These are phyloP conservation scores for Myrmecophaga tridactyla DNA, from an alignment of 2,113 vertebrate genomes.

Conservation along the genomic window DNA sequence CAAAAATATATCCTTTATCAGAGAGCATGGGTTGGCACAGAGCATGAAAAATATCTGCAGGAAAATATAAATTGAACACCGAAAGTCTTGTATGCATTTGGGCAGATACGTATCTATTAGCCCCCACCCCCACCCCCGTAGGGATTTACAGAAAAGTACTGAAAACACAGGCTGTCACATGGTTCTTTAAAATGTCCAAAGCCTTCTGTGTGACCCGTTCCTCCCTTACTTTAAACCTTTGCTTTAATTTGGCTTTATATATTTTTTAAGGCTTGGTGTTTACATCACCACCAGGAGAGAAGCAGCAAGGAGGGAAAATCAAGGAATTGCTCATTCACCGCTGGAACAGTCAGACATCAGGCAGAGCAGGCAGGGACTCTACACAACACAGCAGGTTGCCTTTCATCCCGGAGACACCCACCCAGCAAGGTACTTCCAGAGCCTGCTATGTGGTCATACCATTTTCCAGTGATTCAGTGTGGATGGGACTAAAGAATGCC, in stretches of 20 bases:
- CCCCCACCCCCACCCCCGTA: too few relatives aligned
- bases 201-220: neutral
- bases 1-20: neutral
- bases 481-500: neutral
- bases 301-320: neutral
- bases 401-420: neutral
- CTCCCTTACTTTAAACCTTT: neutral
- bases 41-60: neutral
- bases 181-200: neutral
- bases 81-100: neutral
- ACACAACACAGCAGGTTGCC: neutral
- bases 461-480: neutral
- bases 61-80: neutral
- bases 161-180: neutral
- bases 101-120: neutral
- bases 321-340: neutral
- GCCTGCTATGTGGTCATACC: neutral
- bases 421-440: neutral
- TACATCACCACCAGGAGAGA: neutral
- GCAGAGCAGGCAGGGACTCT: neutral
- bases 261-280: neutral
- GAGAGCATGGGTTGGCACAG: neutral
- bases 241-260: neutral
- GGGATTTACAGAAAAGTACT: slow-evolving; percentile 1
- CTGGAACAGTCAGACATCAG: neutral